Evolutionary conservation across 37 sponge, comb jelly and placozoan species (phyloP), one percentile per base, ranked within the genome.

Genomic region (Ephydatia muelleri): DNA sequence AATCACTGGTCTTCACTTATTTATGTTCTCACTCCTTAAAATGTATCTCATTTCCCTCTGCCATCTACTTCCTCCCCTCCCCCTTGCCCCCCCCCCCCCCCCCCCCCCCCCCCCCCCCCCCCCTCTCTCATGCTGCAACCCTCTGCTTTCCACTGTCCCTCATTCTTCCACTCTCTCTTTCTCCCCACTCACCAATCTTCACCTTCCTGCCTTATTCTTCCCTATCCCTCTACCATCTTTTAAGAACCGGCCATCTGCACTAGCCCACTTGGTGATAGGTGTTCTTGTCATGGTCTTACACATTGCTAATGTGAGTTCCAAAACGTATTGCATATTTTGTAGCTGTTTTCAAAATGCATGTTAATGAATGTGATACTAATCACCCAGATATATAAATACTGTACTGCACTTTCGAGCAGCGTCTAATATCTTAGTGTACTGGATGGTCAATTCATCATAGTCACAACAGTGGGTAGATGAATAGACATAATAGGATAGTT

Each of bases 281-380:
- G 76, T 88, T 28, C 14, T 88, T 23, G 69, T 92, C 25, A 79
- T 93, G 75, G 72, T 49, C 0, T 78, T 93, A n/a, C 90, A 89
- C 28, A 78, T 93, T 49, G 49, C 78, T 12, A 93, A 93, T 86
- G 93, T 93, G 49, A 83, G 93, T 85, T 27, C 19, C 19, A 14
- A 4, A 43, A 43, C 8, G 6, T 43, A 43, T 4, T 43, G 47
- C n/a, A n/a, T n/a, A n/a, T n/a, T n/a, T n/a, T n/a, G n/a, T n/a
- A n/a, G n/a, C n/a, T n/a, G n/a, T n/a, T n/a, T n/a, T n/a, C n/a
- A n/a, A n/a, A n/a, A n/a, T n/a, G n/a, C n/a, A n/a, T n/a, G n/a
- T n/a, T n/a, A n/a, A n/a, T n/a, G n/a, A n/a, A n/a, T n/a, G n/a
- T n/a, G n/a, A n/a, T n/a, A n/a, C n/a, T n/a, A n/a, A n/a, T n/a